These are phyloP conservation scores for Myripristis murdjan DNA, from an alignment of 2,797 vertebrate genomes.

Conservation along the genomic window DNA sequence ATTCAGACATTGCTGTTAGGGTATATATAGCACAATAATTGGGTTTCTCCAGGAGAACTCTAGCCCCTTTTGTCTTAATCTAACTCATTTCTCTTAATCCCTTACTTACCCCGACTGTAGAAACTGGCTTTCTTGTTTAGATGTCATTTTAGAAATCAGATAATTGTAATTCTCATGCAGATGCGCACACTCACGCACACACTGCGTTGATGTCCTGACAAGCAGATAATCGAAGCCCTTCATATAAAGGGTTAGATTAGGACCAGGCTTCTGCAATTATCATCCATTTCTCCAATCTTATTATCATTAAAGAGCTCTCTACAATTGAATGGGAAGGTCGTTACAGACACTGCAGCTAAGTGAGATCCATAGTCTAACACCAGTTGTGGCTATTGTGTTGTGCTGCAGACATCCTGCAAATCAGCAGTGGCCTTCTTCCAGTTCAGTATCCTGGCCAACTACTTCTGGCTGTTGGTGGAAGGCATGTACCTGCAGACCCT, in stretches of 20 bases:
- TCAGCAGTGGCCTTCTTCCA: constrained; percentile 89
- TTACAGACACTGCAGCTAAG: not conserved
- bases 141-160: no score
- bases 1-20: no score
- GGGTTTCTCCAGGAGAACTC: no score
- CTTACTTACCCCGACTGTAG: no score
- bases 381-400: not conserved
- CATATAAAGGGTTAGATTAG: not conserved
- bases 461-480: constrained; percentile 93
- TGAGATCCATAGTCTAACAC: not conserved
- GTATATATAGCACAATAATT: no score
- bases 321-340: not conserved
- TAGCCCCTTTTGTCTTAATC: no score
- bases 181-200: constrained; percentile 7
- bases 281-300: not conserved
- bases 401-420: constrained; percentile 86
- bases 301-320: constrained; percentile 1
- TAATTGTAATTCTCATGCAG: constrained; percentile 11
- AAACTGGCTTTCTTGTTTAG: no score
- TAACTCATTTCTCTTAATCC: no score
- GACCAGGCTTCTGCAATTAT: not conserved
- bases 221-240: not conserved
- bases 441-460: constrained; percentile 91
- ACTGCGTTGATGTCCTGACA: not conserved
- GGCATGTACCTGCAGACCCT: constrained; percentile 93